Evolutionary conservation across 2,113 vertebrate genomes (phyloP), one percentile per base, ranked within the genome.

Genomic region (Elephantulus edwardii): DNA sequence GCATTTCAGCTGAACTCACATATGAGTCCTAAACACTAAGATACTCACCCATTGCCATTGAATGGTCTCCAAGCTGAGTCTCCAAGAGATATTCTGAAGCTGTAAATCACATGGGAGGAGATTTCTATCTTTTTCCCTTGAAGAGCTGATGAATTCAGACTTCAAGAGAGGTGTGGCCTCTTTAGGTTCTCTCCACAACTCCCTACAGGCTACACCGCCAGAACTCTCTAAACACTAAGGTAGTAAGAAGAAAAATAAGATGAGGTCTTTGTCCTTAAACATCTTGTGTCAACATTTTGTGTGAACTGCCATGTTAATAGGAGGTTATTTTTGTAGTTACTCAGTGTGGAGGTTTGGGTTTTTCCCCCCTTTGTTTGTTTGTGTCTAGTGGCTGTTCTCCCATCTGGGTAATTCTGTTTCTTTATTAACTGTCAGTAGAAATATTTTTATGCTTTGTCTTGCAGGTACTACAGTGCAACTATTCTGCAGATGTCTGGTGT

Each of bases 401-500:
- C 72, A 10, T 44, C 24, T 19, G 28, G 62, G 26, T 30, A 62
- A 30, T 33, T 74, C 14, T 85, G 30, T 84, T 70, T 80, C 17
- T 66, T 60, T 70, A 38, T 40, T 62, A 76, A 86, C 35, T 38
- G 8, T 44, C 64, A 88, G 35, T 40, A 68, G 38, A 64, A 46
- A 12, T 35, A 75, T 17, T 92, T 95, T 86, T 8, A 83, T 77
- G 95, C 60, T 83, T 94, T 84, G 5, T 0, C 79, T 94, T 35
- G 0, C 92, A 99, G 99, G 99, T 99, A 99, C 97, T 99, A 99
- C 97, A 99, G 99, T 64, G 99, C 99, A 92, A 99, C 99, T 93
- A 99, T 99, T 96, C 98, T 99, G 95, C 99, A 99, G 98, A 99
- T 99, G 99, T 99, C 99, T 0, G 99, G 99, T 66, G 98, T 99